Conservation (phyloP, 2,888 invertebrate species). For the Flexamia atlantica region DNA sequence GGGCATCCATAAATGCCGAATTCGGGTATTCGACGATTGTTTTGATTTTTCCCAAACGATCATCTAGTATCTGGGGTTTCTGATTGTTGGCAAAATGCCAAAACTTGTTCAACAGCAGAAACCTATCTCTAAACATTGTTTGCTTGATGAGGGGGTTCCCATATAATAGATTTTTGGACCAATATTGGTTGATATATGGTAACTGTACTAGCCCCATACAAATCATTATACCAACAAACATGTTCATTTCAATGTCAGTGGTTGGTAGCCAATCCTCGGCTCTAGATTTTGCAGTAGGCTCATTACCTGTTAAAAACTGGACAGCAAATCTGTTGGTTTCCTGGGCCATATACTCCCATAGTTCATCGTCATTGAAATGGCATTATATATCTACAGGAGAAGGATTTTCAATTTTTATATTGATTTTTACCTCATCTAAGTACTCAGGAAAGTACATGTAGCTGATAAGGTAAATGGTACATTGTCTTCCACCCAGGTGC, state of each 20-base stretch:
- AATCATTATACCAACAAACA: constrained; percentile 23
- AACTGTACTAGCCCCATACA: constrained; percentile 6
- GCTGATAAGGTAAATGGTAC: neutral
- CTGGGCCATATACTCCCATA: constrained; percentile 30
- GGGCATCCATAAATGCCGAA: neutral
- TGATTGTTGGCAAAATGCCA: constrained; percentile 27
- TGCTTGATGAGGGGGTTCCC: neutral
- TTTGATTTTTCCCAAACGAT: constrained; percentile 11
- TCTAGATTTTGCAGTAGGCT: neutral
- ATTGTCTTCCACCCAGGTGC: constrained; percentile 23
- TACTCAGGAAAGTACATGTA: neutral
- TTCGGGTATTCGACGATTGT: neutral
- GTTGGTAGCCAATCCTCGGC: constrained; percentile 3
- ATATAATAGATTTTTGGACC: constrained; percentile 4
- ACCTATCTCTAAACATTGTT: constrained; percentile 33
- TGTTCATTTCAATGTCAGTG: constrained; percentile 10
- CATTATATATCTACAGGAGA: constrained; percentile 17
- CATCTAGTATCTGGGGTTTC: neutral
- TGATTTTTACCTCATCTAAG: constrained; percentile 17
- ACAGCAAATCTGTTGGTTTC: constrained; percentile 27
- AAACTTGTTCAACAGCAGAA: neutral
- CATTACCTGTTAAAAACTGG: neutral
- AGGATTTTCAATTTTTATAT: constrained; percentile 19
- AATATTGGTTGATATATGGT: constrained; percentile 1
- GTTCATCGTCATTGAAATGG: constrained; percentile 19